Evolutionary conservation across 2,113 vertebrate species (phyloP).

Genomic region (Protobothrops mucrosquamatus): DNA sequence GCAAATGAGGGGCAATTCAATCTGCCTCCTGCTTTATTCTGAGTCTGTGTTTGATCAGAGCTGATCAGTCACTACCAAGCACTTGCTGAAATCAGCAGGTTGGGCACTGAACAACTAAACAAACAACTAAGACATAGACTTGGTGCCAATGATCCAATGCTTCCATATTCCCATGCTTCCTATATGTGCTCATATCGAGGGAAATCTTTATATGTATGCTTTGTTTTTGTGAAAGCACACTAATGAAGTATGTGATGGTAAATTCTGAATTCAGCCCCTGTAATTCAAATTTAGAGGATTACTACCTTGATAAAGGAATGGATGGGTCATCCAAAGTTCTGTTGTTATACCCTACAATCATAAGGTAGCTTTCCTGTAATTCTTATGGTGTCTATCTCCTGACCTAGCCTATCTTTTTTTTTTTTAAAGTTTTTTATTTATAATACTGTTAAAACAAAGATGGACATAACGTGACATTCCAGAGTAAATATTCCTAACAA

Average conservation of each 20-base stretch:
- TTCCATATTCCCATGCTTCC: conserved; percentile 6
- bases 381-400: neutral
- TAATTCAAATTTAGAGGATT: neutral
- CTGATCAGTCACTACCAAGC: neutral
- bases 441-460: too few relatives aligned
- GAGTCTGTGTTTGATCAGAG: neutral
- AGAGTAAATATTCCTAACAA: too few relatives aligned
- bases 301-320: neutral
- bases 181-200: neutral
- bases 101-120: conserved; percentile 14
- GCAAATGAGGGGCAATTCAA: conserved; percentile 2
- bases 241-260: accelerated
- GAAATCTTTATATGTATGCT: neutral
- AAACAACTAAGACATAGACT: conserved; percentile 7
- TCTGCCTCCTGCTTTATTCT: conserved; percentile 18
- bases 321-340: neutral
- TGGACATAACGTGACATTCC: too few relatives aligned
- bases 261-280: neutral
- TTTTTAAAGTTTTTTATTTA: too few relatives aligned
- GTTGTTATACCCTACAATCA: neutral
- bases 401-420: neutral
- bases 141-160: neutral
- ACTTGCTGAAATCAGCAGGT: conserved; percentile 44
- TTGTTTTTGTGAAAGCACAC: neutral
- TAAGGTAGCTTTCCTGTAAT: neutral